Evolutionary conservation across 2,113 vertebrate genomes (phyloP), one percentile per base, ranked within the genome.

Genomic region (Puma concolor): DNA sequence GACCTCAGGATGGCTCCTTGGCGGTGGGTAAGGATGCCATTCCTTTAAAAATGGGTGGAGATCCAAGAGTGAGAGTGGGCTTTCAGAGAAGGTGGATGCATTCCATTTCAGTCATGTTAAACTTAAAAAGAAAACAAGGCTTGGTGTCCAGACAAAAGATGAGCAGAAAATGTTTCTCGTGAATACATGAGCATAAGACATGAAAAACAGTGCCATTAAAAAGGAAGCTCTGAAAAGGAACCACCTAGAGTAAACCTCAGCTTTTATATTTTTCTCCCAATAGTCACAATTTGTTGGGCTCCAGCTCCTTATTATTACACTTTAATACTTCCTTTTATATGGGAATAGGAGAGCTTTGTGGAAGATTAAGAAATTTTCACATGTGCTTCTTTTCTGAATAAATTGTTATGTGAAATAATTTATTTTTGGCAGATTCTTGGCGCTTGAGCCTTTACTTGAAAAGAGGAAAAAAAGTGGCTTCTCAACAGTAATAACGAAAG

Each of bases 381-480:
- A 13, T 33, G 13, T n/a, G 33, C 13, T 97, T 95, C 74, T 96
- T 97, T 96, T 91, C 87, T 96, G 67, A 97, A 88, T 72, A 92
- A 87, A 87, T 50, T 94, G 14, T 94, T 96, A 91, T 25, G 2
- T 93, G 63, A 94, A 88, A 76, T 91, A 60, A 63, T 82, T 97
- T 97, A 92, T 89, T 85, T 85, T 97, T 91, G 38, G 54, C 88
- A 77, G 36, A 44, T 96, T 97, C 84, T 41, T 33, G 4, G 63
- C 33, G 16, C 57, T 94, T 82, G 50, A 74, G 60, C 80, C 88
- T 96, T 92, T 90, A 60, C 84, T 94, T 82, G 38, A 95, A 91
- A 96, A 92, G 41, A 44, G 41, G 85, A 90, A 83, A 86, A 80
- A 80, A 94, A 94, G 83, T 80, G 21, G 29, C 11, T 84, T 93